A percentile compares a stretch with the other conserved stretches of the same genome.
Evolutionary conservation across 2,113 vertebrate genomes (phyloP).

Genomic region (Coptodon rendalli): DNA sequence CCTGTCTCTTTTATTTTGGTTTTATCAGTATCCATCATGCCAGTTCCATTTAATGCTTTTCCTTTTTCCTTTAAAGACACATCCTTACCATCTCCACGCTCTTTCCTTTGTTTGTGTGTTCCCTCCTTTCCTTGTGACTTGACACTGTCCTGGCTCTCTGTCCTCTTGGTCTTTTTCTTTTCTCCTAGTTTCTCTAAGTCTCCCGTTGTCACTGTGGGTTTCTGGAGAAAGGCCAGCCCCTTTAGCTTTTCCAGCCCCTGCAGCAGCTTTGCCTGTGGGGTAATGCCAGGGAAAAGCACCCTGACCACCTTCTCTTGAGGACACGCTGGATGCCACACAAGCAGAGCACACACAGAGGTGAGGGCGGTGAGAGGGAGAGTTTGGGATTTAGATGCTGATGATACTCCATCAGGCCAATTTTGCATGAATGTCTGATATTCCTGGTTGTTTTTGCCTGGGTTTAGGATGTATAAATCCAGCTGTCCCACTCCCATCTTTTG

Average conservation of each 20-base stretch:
- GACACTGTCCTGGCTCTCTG: slow-evolving; percentile 83
- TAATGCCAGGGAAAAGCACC: slow-evolving; percentile 76
- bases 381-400: slow-evolving; percentile 57
- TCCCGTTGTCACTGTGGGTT: slow-evolving; percentile 79
- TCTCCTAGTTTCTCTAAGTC: slow-evolving; percentile 72
- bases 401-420: slow-evolving; percentile 69
- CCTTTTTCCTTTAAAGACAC: slow-evolving; percentile 62
- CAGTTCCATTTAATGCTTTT: slow-evolving; percentile 58
- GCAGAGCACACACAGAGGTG: slow-evolving; percentile 79
- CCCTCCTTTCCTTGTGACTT: slow-evolving; percentile 68
- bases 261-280: slow-evolving; percentile 83
- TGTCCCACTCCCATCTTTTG: slow-evolving; percentile 97
- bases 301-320: slow-evolving; percentile 69
- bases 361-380: slow-evolving; percentile 71
- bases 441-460: slow-evolving; percentile 75
- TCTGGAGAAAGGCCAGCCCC: slow-evolving; percentile 84
- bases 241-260: slow-evolving; percentile 88
- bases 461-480: slow-evolving; percentile 87
- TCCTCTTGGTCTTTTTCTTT: slow-evolving; percentile 44
- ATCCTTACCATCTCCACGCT: slow-evolving; percentile 61
- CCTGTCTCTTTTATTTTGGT: slow-evolving; percentile 61
- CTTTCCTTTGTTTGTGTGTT: slow-evolving; percentile 44
- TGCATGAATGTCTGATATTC: slow-evolving; percentile 80
- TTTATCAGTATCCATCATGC: slow-evolving; percentile 65
- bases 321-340: slow-evolving; percentile 89